These are phyloP conservation scores for Montifringilla adamsi DNA, from an alignment of 2,113 vertebrate genomes.

Conservation along the genomic window DNA sequence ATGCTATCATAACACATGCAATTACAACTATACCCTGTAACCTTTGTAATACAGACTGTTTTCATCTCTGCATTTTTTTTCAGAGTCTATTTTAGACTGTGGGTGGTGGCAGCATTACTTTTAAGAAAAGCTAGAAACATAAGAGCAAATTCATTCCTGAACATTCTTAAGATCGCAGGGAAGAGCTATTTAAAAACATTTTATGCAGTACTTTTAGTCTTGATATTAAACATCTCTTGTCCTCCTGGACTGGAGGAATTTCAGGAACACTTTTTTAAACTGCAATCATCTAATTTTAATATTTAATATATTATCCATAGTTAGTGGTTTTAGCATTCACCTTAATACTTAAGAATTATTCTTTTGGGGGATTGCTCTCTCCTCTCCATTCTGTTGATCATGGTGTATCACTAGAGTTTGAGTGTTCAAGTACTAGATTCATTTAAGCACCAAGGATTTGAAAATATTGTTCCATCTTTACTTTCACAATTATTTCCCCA, in stretches of 20 bases:
- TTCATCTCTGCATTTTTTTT: constrained; percentile 6
- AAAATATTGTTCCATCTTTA: background rate
- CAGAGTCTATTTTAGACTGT: background rate
- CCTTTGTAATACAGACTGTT: background rate
- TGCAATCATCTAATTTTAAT: background rate
- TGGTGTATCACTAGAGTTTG: background rate
- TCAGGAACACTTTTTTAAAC: background rate
- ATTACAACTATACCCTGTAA: constrained; percentile 9
- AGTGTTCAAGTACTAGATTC: background rate
- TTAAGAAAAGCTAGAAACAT: background rate
- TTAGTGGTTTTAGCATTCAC: background rate
- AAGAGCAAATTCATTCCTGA: background rate
- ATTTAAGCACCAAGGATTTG: background rate
- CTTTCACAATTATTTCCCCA: background rate
- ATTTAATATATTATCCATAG: background rate
- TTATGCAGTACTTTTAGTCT: background rate
- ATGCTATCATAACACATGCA: background rate
- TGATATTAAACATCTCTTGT: background rate
- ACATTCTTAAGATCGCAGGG: background rate
- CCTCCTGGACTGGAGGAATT: background rate
- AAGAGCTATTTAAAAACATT: background rate
- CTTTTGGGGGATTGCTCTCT: background rate
- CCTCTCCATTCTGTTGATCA: background rate
- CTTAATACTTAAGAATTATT: background rate
- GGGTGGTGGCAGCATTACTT: background rate